Conservation (phyloP, 2,113 vertebrate genomes). For the Lepisosteus oculatus region DNA sequence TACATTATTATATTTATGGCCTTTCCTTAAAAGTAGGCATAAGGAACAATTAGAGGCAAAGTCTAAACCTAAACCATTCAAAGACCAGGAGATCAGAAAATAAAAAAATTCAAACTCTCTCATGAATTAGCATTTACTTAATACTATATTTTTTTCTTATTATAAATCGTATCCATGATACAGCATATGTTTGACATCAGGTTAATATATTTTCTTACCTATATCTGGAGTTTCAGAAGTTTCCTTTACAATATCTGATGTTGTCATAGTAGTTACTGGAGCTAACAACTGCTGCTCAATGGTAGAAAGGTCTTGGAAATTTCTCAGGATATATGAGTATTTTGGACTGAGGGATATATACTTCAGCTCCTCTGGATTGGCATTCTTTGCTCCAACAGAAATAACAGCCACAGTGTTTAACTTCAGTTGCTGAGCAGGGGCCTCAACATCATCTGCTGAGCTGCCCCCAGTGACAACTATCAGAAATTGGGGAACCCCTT, state of each 20-base stretch:
- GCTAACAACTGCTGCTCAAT: constrained; percentile 75
- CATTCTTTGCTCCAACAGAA: constrained; percentile 68
- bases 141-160: too few species aligned
- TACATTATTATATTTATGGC: too few species aligned
- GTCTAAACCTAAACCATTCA: neutral
- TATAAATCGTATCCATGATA: too few species aligned
- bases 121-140: too few species aligned
- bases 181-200: too few species aligned
- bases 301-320: constrained; percentile 71
- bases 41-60: too few species aligned
- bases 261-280: constrained; percentile 72
- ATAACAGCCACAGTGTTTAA: constrained; percentile 73
- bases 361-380: constrained; percentile 70
- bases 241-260: constrained; percentile 33
- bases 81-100: neutral
- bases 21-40: too few species aligned
- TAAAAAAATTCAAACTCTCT: too few species aligned
- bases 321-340: constrained; percentile 71
- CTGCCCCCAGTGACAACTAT: constrained; percentile 79
- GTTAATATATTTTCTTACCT: neutral
- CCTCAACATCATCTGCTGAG: constrained; percentile 76
- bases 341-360: constrained; percentile 80
- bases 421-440: constrained; percentile 74
- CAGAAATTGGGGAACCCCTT: constrained; percentile 88
- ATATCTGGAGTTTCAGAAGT: neutral